These are phyloP conservation scores for Furcifer pardalis DNA, from an alignment of 2,797 vertebrate genomes.

Conservation along the genomic window DNA sequence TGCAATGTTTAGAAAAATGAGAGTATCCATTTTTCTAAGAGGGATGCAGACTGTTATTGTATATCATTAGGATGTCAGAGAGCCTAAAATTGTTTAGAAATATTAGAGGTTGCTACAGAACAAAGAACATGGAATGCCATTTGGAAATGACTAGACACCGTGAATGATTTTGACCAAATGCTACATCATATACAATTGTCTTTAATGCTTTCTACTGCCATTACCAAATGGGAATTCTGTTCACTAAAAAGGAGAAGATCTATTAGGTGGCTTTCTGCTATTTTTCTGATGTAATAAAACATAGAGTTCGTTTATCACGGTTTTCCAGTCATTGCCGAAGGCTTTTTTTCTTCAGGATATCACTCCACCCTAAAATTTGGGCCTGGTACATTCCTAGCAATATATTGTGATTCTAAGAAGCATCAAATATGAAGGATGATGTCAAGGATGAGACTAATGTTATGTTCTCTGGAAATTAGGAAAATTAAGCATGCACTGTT, in stretches of 20 bases:
- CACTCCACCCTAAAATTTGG: slow-evolving; percentile 54
- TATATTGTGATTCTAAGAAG: slow-evolving; percentile 35
- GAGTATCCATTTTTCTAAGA: slow-evolving; percentile 82
- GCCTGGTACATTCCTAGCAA: slow-evolving; percentile 27
- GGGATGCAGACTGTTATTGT: slow-evolving; percentile 75
- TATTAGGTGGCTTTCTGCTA: slow-evolving; percentile 60
- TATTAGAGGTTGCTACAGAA: slow-evolving; percentile 71
- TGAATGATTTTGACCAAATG: slow-evolving; percentile 61
- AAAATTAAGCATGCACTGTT: slow-evolving; percentile 35
- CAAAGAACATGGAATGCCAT: slow-evolving; percentile 64
- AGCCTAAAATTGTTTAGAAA: slow-evolving; percentile 80
- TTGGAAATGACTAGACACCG: slow-evolving; percentile 70
- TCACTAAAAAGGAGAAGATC: slow-evolving; percentile 64
- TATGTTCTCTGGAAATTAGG: slow-evolving; percentile 45
- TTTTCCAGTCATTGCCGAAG: slow-evolving; percentile 35
- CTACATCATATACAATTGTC: slow-evolving; percentile 66
- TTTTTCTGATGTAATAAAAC: slow-evolving; percentile 56
- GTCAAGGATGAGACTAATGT: slow-evolving; percentile 22
- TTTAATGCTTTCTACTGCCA: slow-evolving; percentile 64
- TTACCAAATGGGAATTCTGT: slow-evolving; percentile 60
- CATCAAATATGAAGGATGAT: slow-evolving; percentile 2
- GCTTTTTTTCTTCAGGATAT: slow-evolving; percentile 38
- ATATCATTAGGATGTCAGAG: slow-evolving; percentile 78
- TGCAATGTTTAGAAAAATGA: slow-evolving; percentile 80
- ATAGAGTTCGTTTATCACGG: slow-evolving; percentile 57